phyloP scores from a whole-genome alignment of 2,888 invertebrate genomes.

The Cantharis nigra region DNA sequence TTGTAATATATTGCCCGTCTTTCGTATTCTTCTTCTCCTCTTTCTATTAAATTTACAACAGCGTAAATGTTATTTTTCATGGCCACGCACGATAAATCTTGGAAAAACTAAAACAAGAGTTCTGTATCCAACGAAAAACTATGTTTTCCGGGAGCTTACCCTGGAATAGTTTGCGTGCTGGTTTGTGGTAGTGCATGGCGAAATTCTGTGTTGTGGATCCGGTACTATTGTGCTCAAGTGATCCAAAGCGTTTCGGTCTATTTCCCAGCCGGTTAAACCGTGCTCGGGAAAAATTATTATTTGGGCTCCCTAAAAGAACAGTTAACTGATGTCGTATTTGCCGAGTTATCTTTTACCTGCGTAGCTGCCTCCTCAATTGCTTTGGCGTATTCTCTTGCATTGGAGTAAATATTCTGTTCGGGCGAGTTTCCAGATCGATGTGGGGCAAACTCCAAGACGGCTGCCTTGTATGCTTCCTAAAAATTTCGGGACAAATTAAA shows the following conservation, averaged over 20 bases:
- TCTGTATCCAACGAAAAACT: background rate
- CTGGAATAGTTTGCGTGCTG: conserved; percentile 5
- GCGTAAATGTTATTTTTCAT: conserved; percentile 64
- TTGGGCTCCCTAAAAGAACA: conserved; percentile 16
- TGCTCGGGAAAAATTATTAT: conserved; percentile 27
- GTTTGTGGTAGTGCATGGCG: conserved; percentile 22
- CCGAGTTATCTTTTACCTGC: background rate
- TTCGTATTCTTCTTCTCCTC: conserved; percentile 57
- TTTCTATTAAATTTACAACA: conserved; percentile 73
- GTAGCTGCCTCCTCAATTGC: background rate
- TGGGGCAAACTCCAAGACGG: conserved; percentile 16
- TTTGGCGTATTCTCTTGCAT: background rate
- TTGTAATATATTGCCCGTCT: conserved; percentile 62
- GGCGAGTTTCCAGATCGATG: background rate
- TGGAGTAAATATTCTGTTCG: background rate
- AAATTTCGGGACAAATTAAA: background rate
- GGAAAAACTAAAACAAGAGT: conserved; percentile 10
- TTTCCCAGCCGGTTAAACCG: conserved; percentile 18
- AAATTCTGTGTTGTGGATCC: conserved; percentile 13
- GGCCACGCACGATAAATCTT: conserved; percentile 64
- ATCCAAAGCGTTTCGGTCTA: background rate
- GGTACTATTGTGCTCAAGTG: conserved; percentile 24
- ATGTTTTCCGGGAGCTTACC: background rate
- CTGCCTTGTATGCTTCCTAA: conserved; percentile 15
- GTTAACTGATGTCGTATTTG: background rate